These are phyloP conservation scores for Ptychochromis oligacanthus DNA, from an alignment of 2,113 vertebrate species.

Conservation along the genomic window DNA sequence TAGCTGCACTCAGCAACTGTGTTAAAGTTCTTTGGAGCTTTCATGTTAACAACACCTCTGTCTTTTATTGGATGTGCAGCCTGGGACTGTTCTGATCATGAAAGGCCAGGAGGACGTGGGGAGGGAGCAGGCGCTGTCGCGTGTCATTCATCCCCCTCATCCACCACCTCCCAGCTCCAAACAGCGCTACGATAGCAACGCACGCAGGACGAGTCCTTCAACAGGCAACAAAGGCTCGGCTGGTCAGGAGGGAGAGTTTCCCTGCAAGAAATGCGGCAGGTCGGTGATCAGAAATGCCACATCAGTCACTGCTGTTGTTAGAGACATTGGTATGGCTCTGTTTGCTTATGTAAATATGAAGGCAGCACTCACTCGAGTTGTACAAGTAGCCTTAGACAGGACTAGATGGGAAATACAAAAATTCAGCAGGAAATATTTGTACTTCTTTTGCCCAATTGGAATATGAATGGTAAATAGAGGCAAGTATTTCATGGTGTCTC, in stretches of 20 bases:
- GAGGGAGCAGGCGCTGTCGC: constrained; percentile 69
- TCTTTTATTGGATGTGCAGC: constrained; percentile 65
- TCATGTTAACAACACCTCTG: background rate
- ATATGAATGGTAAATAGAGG: constrained; percentile 28
- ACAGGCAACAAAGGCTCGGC: constrained; percentile 78
- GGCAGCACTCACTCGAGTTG: background rate
- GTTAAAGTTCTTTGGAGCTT: background rate
- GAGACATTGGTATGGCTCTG: background rate
- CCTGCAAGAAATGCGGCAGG: constrained; percentile 99
- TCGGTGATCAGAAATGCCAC: constrained; percentile 57
- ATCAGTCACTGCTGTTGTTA: background rate
- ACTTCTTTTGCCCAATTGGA: constrained; percentile 25
- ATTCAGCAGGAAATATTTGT: constrained; percentile 14
- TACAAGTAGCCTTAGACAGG: background rate
- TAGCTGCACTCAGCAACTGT: background rate
- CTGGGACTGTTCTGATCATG: constrained; percentile 76
- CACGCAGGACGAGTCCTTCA: constrained; percentile 72
- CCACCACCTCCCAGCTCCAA: constrained; percentile 63
- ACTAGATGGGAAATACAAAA: background rate
- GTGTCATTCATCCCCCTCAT: constrained; percentile 53
- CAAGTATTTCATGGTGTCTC: constrained; percentile 13
- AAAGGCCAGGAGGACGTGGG: constrained; percentile 82
- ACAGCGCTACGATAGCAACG: constrained; percentile 76
- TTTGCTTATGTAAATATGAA: constrained; percentile 15
- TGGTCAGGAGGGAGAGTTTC: constrained; percentile 93